Base-by-base conservation (phyloP, 37 sponge, comb jelly and placozoan species). In the Spongilla lacustris region DNA sequence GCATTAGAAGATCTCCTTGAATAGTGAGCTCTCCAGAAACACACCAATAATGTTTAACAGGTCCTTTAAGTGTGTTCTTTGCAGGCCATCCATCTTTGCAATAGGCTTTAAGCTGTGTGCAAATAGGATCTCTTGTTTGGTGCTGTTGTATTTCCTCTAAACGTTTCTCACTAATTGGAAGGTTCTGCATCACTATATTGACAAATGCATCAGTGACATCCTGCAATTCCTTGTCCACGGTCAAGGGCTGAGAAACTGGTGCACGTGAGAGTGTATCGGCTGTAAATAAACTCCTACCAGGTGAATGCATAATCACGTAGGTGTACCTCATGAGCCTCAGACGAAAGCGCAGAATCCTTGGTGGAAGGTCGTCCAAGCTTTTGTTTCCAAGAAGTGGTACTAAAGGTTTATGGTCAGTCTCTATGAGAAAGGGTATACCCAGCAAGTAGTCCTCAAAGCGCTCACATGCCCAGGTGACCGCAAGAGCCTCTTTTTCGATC, bases 321-420 rank as follows among this genome's bases (percentile, higher is more conserved):
- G 35, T 2, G 36, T 77, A 85, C 23, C 86, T 66, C n/a, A n/a
- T n/a, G n/a, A n/a, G n/a, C n/a, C n/a, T n/a, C n/a, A n/a, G n/a
- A n/a, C n/a, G n/a, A n/a, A 50, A 74, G n/a, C n/a, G n/a, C n/a
- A n/a, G n/a, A n/a, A n/a, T n/a, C n/a, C n/a, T n/a, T n/a, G n/a
- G n/a, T n/a, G n/a, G n/a, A n/a, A n/a, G n/a, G n/a, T n/a, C n/a
- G n/a, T n/a, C n/a, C n/a, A n/a, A n/a, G n/a, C n/a, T n/a, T n/a
- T n/a, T n/a, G n/a, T n/a, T n/a, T n/a, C n/a, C n/a, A n/a, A n/a
- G n/a, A 86, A n/a, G n/a, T n/a, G n/a, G n/a, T n/a, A n/a, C n/a
- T n/a, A n/a, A n/a, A n/a, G n/a, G n/a, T n/a, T n/a, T 91, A 69
- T 91, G 87, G 37, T 91, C 91, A 0, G 91, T 91, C 11, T 86